Percentiles rank a stretch among this genome's conserved stretches.
Conservation (phyloP, 2,888 invertebrate species). For the Dichetophora obliterata region DNA sequence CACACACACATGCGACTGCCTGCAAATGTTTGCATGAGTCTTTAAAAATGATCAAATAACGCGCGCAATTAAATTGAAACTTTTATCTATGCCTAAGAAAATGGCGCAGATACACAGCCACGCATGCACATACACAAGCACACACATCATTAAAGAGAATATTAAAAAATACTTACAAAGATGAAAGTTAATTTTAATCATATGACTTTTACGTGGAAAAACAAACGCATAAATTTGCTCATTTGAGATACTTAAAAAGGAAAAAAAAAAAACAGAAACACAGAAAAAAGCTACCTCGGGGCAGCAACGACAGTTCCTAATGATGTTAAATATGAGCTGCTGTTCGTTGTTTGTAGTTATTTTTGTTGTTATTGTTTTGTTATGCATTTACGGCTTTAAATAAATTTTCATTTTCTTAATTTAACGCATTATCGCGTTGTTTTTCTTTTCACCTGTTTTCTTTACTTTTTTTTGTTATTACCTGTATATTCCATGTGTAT, state of each 20-base stretch:
- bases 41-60: too few species aligned
- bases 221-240: too few species aligned
- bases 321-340: background rate
- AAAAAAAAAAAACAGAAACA: background rate
- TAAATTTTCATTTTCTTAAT: slow-evolving; percentile 65
- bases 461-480: background rate
- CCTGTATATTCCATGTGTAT: background rate
- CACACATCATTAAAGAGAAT: too few species aligned
- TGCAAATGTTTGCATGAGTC: too few species aligned
- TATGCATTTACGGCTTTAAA: slow-evolving; percentile 52
- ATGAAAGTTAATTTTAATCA: background rate
- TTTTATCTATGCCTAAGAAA: background rate
- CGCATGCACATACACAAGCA: background rate
- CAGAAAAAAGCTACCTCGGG: background rate
- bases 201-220: background rate
- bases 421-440: slow-evolving; percentile 50
- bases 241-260: too few species aligned
- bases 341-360: background rate
- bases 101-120: slow-evolving; percentile 1
- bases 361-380: slow-evolving; percentile 12
- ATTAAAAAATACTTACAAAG: background rate
- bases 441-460: background rate
- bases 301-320: background rate
- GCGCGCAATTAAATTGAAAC: too few species aligned
- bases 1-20: too few species aligned